Evolutionary conservation across 2,113 vertebrate species (phyloP).

Genomic region (Bos indicus): DNA sequence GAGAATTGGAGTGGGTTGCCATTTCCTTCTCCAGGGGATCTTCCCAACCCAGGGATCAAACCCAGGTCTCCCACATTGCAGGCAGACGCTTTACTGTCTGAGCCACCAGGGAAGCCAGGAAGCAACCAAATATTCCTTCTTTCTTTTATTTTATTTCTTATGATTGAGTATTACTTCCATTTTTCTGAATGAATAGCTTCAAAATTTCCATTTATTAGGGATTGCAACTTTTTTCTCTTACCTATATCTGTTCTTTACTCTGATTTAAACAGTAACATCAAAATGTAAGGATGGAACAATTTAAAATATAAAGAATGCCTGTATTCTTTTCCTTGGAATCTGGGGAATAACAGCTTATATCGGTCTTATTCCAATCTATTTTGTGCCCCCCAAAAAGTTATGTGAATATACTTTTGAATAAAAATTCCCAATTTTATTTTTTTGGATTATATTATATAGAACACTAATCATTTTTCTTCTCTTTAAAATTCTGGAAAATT

Average conservation of each 20-base stretch:
- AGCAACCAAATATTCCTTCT: background rate
- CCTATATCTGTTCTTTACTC: background rate
- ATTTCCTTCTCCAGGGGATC: background rate
- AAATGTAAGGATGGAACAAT: background rate
- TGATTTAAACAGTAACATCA: background rate
- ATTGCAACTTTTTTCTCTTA: background rate
- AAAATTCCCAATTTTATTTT: background rate
- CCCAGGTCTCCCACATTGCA: rapidly evolving
- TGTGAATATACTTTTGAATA: background rate
- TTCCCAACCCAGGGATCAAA: background rate
- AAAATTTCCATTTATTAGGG: background rate
- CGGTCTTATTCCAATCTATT: background rate
- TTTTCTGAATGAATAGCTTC: background rate
- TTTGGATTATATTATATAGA: background rate
- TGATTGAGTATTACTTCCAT: background rate
- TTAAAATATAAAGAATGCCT: background rate
- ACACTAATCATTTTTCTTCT: background rate
- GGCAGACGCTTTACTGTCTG: background rate
- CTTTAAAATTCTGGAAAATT: background rate
- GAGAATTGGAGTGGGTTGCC: background rate
- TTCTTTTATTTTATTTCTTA: background rate
- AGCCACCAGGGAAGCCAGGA: background rate
- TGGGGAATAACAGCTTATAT: background rate
- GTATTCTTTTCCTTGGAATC: background rate
- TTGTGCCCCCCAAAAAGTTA: background rate